Evolutionary conservation across 2,113 vertebrate genomes (phyloP).

Genomic region (Psettodes erumei): DNA sequence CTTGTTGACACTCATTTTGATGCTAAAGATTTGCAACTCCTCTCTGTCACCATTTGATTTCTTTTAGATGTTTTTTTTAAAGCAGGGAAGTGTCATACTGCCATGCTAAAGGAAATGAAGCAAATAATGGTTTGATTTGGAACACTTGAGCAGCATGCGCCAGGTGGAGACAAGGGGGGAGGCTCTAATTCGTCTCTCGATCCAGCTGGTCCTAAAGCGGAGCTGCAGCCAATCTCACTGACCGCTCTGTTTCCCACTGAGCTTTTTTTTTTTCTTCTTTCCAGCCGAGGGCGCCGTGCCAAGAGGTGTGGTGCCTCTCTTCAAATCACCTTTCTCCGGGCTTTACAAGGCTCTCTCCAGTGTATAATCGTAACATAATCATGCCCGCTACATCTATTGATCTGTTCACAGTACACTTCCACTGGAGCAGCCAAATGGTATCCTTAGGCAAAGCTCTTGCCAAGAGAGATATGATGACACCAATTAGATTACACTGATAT

Average conservation of each 20-base stretch:
- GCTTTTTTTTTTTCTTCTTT: no score
- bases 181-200: conserved; percentile 67
- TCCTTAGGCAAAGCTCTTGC: conserved; percentile 56
- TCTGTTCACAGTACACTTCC: conserved; percentile 60
- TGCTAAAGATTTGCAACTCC: no score
- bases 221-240: conserved; percentile 51
- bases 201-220: conserved; percentile 68
- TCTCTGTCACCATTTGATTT: no score
- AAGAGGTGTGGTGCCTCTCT: conserved; percentile 63
- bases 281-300: conserved; percentile 46
- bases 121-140: conserved; percentile 75
- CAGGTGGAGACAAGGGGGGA: conserved; percentile 72
- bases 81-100: conserved; percentile 19
- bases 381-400: conserved; percentile 65
- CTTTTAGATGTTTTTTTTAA: background rate
- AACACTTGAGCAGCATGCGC: conserved; percentile 66
- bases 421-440: conserved; percentile 59
- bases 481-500: conserved; percentile 66
- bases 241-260: conserved; percentile 68
- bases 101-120: conserved; percentile 62
- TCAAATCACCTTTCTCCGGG: conserved; percentile 62
- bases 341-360: conserved; percentile 55
- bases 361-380: conserved; percentile 73
- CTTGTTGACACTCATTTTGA: conserved; percentile 4
- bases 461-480: conserved; percentile 65